phyloP scores from a whole-genome alignment of 2,888 invertebrate species.

The Byasa hedistus region DNA sequence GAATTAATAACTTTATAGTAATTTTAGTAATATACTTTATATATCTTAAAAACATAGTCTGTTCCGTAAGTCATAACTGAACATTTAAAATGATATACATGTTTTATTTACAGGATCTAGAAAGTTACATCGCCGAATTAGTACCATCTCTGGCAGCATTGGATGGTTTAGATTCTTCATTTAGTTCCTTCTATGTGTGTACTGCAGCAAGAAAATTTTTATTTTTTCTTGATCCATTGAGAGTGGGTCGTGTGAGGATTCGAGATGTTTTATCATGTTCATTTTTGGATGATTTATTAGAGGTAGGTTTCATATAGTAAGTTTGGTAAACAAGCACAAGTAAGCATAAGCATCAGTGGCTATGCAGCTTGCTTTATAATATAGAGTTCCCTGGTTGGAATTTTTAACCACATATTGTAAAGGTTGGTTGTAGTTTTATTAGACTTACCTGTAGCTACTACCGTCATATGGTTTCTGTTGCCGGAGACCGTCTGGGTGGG shows the following conservation, averaged over 20 bases:
- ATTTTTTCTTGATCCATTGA: conserved; percentile 95
- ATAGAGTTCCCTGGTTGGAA: no score
- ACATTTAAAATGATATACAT: no score
- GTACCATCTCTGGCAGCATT: conserved; percentile 95
- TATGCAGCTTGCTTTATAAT: no score
- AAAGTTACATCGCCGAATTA: conserved; percentile 95
- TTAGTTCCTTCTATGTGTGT: conserved; percentile 97
- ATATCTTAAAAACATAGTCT: neutral
- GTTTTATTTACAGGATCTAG: conserved; percentile 85
- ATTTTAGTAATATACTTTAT: no score
- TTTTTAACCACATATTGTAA: no score
- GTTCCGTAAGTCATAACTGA: neutral
- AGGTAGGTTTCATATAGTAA: conserved; percentile 70
- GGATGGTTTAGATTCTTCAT: conserved; percentile 94
- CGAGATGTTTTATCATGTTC: conserved; percentile 94
- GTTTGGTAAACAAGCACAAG: no score
- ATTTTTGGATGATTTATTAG: conserved; percentile 94
- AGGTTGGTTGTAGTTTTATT: no score
- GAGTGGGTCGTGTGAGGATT: conserved; percentile 93
- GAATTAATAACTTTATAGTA: neutral
- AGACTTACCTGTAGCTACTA: no score
- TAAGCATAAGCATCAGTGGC: no score
- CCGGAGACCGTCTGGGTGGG: no score
- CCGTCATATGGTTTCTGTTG: no score
- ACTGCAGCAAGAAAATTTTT: conserved; percentile 97